phyloP scores from a whole-genome alignment of 2,113 vertebrate genomes.

The Amphiprion ocellaris region DNA sequence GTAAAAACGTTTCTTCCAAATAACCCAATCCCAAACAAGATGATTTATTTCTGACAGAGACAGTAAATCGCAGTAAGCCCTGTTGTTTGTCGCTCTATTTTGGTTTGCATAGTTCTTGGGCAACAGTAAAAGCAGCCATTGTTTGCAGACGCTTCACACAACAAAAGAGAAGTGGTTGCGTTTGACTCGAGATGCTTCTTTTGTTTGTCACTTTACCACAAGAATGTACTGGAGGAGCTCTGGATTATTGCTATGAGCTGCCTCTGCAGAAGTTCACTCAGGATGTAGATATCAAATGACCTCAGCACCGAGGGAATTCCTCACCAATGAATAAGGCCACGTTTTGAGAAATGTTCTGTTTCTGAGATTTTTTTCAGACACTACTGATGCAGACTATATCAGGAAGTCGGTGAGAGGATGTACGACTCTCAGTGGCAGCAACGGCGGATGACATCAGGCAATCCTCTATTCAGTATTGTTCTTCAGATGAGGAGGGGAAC shows the following conservation, averaged over 20 bases:
- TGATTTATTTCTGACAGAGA: constrained; percentile 9
- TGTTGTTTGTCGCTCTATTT: constrained; percentile 21
- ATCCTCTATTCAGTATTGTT: constrained; percentile 77
- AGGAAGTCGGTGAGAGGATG: constrained; percentile 60
- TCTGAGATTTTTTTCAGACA: neutral
- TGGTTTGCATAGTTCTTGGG: neutral
- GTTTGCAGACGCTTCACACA: constrained; percentile 36
- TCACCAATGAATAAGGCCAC: neutral
- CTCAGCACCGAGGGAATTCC: constrained; percentile 14
- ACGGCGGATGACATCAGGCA: constrained; percentile 71
- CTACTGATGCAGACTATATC: constrained; percentile 26
- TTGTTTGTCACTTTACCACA: constrained; percentile 43
- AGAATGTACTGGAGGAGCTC: constrained; percentile 26
- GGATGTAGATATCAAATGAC: constrained; percentile 33
- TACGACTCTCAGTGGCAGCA: constrained; percentile 54
- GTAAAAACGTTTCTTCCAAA: constrained; percentile 7
- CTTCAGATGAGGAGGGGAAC: constrained; percentile 32
- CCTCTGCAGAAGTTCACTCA: constrained; percentile 5
- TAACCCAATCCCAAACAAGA: neutral
- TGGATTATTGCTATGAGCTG: constrained; percentile 9
- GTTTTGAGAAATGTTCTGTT: neutral
- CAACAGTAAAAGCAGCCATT: constrained; percentile 40
- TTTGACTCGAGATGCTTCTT: constrained; percentile 48
- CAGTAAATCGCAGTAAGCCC: neutral
- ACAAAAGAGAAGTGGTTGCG: constrained; percentile 42